Evolutionary conservation across 2,888 invertebrate species (phyloP), one percentile per base, ranked within the genome.

Genomic region (Opisthograptis luteolata): DNA sequence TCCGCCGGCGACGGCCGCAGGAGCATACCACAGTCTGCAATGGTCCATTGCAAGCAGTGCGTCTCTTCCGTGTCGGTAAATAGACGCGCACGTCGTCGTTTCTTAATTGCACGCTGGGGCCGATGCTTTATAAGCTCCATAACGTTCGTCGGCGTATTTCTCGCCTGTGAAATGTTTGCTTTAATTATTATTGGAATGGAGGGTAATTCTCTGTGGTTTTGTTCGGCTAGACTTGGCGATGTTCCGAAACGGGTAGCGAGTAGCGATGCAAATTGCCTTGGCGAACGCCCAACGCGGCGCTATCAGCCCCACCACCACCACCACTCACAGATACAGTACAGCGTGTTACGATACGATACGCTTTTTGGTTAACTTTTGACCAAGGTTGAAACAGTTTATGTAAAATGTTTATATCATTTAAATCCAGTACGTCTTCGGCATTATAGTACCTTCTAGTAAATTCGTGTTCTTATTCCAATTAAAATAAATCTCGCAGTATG

Each of bases 161-260:
- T 84, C 84, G 81, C 68, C 81, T 85, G 82, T 76, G 81, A 88
- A 87, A 88, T 88, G 87, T 90, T 87, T 89, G 90, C 88, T 87
- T 90, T 87, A 90, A 90, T 90, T 90, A 90, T 90, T 90, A 90
- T 89, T 90, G 90, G 90, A 90, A 88, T 90, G 87, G 87, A 87
- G 88, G 84, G 87, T 89, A 87, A 87, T 89, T 90, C 88, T 86
- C 81, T 74, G 84, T 90, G 88, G 90, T 90, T 90, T 90, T 89
- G 90, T 90, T 90, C 87, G 88, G 85, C 88, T 89, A 90, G 90
- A 90, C 90, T 90, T 90, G 90, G 90, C 90, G 86, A 84, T 84
- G 90, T 87, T 90, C 90, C 90, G 90, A 90, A 89, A 87, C 76
- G 87, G 87, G 88, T 85, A 89, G 86, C 87, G 87, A 89, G 88